A percentile compares a stretch with the other conserved stretches of the same genome.
Conservation (phyloP, 2,113 vertebrate species). For the Ageneiosus marmoratus region DNA sequence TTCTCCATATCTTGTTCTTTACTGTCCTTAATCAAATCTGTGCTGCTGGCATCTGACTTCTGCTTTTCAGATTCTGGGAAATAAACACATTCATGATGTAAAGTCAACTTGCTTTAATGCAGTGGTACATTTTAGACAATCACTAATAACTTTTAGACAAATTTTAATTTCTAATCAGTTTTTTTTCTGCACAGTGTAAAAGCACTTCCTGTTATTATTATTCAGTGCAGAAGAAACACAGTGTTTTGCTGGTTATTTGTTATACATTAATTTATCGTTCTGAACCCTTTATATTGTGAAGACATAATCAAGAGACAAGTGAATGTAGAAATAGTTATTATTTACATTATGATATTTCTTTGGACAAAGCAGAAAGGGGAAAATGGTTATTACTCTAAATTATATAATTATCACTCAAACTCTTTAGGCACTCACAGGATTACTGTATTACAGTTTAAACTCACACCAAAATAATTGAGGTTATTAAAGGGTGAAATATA, state of each 20-base stretch:
- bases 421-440: no score
- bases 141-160: not conserved
- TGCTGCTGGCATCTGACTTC: constrained; percentile 16
- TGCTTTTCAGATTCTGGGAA: constrained; percentile 43
- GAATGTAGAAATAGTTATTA: no score
- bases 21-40: constrained; percentile 24
- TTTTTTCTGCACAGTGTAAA: not conserved
- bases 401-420: no score
- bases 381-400: no score
- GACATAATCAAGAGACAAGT: not conserved
- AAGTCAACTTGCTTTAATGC: not conserved
- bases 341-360: not conserved
- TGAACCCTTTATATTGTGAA: not conserved
- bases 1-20: constrained; percentile 32
- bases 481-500: not conserved
- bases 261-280: no score
- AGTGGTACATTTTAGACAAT: not conserved
- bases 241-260: not conserved
- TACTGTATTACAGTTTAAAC: not conserved
- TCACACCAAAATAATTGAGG: not conserved
- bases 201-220: not conserved
- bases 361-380: no score
- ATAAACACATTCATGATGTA: not conserved
- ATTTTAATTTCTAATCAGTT: not conserved
- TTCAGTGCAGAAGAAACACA: not conserved